Percentiles rank a stretch among this genome's conserved stretches.
Evolutionary conservation across 2,113 vertebrate genomes (phyloP).

Genomic region (Panthera uncia): DNA sequence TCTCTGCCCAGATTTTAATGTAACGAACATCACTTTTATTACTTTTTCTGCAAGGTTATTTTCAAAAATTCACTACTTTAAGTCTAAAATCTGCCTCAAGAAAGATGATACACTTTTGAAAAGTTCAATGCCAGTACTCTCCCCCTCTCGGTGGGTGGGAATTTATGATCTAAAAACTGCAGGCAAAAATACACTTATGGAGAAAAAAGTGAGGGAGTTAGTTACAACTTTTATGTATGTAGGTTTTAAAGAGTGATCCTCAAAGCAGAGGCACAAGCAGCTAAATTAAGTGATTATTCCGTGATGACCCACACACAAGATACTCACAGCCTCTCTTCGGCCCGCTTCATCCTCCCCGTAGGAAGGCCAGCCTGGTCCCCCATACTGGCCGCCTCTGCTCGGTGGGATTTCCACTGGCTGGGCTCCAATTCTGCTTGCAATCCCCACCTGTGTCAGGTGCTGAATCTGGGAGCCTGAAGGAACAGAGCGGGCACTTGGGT

Average conservation of each 20-base stretch:
- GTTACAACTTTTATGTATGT: background rate
- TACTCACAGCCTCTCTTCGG: conserved; percentile 93
- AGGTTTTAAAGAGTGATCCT: background rate
- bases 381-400: conserved; percentile 88
- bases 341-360: conserved; percentile 90
- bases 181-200: background rate
- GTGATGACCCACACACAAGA: conserved; percentile 66
- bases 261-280: background rate
- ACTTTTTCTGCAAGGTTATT: background rate
- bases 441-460: conserved; percentile 94
- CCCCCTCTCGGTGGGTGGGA: background rate
- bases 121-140: background rate
- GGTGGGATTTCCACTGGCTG: conserved; percentile 89
- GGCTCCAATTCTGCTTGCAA: conserved; percentile 91
- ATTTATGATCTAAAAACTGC: background rate
- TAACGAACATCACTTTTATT: background rate
- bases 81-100: background rate
- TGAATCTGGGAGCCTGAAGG: conserved; percentile 94
- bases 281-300: too few relatives aligned
- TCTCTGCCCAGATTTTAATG: background rate
- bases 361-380: conserved; percentile 90
- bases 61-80: background rate
- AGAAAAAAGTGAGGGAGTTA: background rate
- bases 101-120: background rate
- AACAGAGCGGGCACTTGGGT: background rate